Evolutionary conservation across 2,797 vertebrate species (phyloP), one percentile per base, ranked within the genome.

Genomic region (Enteromius radiatus): DNA sequence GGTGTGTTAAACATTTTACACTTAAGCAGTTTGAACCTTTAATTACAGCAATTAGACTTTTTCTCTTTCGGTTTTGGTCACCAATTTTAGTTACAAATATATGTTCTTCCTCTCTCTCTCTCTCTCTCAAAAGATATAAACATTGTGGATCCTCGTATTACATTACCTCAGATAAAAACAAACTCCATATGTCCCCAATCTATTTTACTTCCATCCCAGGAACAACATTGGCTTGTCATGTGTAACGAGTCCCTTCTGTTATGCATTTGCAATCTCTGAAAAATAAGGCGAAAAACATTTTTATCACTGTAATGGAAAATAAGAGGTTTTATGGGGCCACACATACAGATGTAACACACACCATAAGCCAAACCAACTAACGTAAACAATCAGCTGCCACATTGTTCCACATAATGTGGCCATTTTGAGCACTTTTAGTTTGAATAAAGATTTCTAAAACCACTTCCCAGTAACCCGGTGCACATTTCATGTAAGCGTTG

Each of bases 291-390:
- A 31, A 69, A 80, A 73, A 84, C 47, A 76, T 36, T 73, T 71
- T n/a, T 45, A 80, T 80, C 59, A 71, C 33, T 65, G 73, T 80
- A 74, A 28, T 81, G 82, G 78, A 86, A 84, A 80, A 76, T 76
- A 61, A 38, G 45, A 54, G 74, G 38, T 77, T 86, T 86, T 84
- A 84, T 84, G 82, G 84, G 68, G 67, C 68, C 85, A 86, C 78
- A 84, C 82, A 61, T 76, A 83, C 73, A 84, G 28, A 86, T 82
- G 79, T n/a, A 80, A 83, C 76, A 31, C 61, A 81, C 85, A 81
- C 73, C 49, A 54, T 77, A 86, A 61, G 76, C 83, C 63, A 75
- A 73, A 81, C 77, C 82, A 61, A 75, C 71, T 33, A 80, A 82
- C 81, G 68, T 49, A 71, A 73, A 73, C 68, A 23, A 19, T 49